These are phyloP conservation scores for Tretioscincus oriximinensis DNA, from an alignment of 2,113 vertebrate species.

Conservation along the genomic window DNA sequence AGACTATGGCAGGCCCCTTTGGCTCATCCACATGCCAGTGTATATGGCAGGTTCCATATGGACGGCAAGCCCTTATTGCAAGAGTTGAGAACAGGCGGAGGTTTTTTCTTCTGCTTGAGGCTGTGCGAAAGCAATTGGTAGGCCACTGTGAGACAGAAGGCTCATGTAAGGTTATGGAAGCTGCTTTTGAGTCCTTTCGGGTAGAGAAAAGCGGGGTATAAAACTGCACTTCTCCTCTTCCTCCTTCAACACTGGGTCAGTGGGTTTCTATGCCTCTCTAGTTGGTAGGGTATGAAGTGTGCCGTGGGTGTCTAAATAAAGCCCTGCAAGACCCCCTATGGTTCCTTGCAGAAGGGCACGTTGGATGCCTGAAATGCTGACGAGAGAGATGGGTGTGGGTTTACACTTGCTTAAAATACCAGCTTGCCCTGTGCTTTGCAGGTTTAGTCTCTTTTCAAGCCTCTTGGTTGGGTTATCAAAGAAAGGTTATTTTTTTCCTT, in stretches of 20 bases:
- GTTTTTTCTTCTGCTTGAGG: no score
- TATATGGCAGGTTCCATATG: no score
- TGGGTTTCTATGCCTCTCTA: not conserved
- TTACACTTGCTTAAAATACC: not conserved
- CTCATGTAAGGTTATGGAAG: no score
- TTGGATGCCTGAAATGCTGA: not conserved
- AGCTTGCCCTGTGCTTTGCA: not conserved
- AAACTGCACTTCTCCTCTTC: no score
- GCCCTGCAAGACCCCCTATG: not conserved
- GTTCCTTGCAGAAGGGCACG: not conserved
- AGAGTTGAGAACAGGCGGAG: no score
- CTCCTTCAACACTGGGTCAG: not conserved
- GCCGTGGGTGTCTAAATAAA: not conserved
- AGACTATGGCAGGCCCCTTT: no score
- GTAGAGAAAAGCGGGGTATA: no score
- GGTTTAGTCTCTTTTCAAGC: not conserved
- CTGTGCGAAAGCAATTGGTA: no score
- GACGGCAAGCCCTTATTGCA: no score
- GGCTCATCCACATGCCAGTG: no score
- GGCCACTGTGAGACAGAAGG: no score
- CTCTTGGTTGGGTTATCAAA: constrained; percentile 3
- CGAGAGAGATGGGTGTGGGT: not conserved
- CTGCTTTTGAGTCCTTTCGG: no score
- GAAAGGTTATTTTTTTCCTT: constrained; percentile 17
- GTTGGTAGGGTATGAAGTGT: not conserved